These are phyloP conservation scores for Stictonetta naevosa DNA, from an alignment of 2,113 vertebrate species.

Conservation along the genomic window DNA sequence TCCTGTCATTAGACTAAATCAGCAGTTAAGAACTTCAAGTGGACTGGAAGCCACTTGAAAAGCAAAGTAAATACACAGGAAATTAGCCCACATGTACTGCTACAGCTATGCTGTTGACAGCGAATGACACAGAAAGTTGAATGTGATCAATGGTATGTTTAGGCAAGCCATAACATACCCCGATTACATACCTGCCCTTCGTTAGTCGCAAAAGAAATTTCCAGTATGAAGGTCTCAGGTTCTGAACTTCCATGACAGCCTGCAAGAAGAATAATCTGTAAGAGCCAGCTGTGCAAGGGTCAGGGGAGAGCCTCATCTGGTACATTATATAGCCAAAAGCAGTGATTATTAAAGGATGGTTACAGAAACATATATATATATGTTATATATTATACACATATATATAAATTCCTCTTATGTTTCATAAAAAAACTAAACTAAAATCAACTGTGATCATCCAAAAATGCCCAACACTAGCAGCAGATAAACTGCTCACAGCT, in stretches of 20 bases:
- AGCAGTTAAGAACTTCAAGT: background rate
- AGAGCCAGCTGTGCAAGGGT: background rate
- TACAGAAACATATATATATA: background rate
- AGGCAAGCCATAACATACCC: background rate
- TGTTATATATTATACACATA: background rate
- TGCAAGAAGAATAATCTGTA: conserved; percentile 65
- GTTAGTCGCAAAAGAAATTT: conserved; percentile 96
- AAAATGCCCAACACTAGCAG: background rate
- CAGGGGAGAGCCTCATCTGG: background rate
- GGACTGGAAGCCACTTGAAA: background rate
- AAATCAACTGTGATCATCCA: background rate
- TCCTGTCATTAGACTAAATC: background rate
- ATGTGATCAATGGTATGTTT: background rate
- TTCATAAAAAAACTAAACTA: background rate
- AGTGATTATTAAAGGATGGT: background rate
- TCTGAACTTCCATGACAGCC: conserved; percentile 99
- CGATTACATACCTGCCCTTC: conserved; percentile 88
- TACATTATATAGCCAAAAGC: background rate
- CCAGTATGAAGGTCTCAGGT: conserved; percentile 95
- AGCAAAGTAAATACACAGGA: background rate
- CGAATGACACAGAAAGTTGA: background rate
- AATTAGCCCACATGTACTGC: background rate
- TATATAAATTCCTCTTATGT: background rate
- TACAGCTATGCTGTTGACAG: background rate
- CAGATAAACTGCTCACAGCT: background rate